A percentile compares a stretch with the other conserved stretches of the same genome.
Conservation (phyloP, 2,888 invertebrate species). For the Philonicus albiceps region DNA sequence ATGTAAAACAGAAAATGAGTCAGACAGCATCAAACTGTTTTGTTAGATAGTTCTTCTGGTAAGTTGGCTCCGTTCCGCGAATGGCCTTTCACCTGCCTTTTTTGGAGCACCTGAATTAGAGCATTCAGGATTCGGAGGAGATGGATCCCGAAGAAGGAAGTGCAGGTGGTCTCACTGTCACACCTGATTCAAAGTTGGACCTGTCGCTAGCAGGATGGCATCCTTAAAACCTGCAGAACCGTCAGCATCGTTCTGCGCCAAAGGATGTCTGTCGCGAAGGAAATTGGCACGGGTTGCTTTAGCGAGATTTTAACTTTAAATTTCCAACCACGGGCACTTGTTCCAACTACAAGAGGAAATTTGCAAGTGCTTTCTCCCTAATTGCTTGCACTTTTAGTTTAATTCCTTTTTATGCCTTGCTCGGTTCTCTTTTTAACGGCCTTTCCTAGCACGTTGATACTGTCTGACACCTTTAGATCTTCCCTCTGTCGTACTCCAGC, state of each 20-base stretch:
- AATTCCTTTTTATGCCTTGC: background rate
- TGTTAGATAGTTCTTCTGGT: background rate
- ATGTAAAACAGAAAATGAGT: background rate
- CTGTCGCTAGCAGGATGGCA: background rate
- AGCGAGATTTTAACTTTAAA: background rate
- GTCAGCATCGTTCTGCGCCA: background rate
- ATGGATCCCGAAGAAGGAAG: background rate
- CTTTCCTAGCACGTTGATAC: background rate
- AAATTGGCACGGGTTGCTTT: background rate
- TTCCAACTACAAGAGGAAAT: background rate
- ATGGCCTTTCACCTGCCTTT: background rate
- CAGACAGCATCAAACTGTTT: background rate
- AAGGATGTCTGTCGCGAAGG: background rate
- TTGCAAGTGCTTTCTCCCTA: constrained; percentile 23
- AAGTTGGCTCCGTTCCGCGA: background rate
- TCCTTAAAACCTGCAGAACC: background rate
- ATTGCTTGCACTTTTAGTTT: constrained; percentile 38
- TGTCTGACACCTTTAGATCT: background rate
- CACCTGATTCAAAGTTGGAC: background rate
- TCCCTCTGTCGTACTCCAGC: background rate
- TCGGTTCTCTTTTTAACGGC: background rate
- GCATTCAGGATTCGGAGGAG: background rate
- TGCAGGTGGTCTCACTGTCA: background rate
- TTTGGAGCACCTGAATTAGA: background rate
- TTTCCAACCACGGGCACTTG: background rate